These are phyloP conservation scores for Stenodema calcarata DNA, from an alignment of 2,888 invertebrate genomes.

Conservation along the genomic window DNA sequence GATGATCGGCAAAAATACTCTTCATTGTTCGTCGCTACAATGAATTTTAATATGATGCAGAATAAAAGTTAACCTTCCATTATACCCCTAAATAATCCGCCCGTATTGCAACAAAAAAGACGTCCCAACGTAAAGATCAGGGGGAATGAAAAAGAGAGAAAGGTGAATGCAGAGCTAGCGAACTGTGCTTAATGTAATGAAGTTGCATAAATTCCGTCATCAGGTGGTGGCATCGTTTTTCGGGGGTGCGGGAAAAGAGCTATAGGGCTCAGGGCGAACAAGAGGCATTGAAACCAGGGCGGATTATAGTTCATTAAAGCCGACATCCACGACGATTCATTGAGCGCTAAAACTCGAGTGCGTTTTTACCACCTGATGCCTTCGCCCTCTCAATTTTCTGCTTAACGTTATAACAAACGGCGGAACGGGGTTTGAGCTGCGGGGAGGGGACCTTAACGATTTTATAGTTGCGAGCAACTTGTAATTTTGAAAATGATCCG, in stretches of 20 bases:
- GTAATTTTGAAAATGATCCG: not conserved
- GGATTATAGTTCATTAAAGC: constrained; percentile 47
- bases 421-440: not conserved
- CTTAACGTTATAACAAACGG: not conserved
- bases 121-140: not conserved
- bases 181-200: constrained; percentile 51
- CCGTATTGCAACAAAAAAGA: not conserved
- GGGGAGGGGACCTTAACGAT: constrained; percentile 18
- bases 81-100: not conserved
- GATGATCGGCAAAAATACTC: not conserved
- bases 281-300: constrained; percentile 26
- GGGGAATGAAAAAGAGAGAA: not conserved
- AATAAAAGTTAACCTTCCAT: constrained; percentile 24
- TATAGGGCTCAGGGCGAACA: constrained; percentile 14
- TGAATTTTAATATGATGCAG: constrained; percentile 42
- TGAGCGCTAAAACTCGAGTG: constrained; percentile 37
- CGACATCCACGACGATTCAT: constrained; percentile 22
- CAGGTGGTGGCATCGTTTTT: constrained; percentile 32
- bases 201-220: constrained; percentile 51
- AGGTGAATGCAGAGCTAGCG: constrained; percentile 36
- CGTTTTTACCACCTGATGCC: constrained; percentile 43
- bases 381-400: not conserved
- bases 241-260: not conserved
- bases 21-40: constrained; percentile 16
- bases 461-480: constrained; percentile 31